These are phyloP conservation scores for Elgaria multicarinata DNA, from an alignment of 2,113 vertebrate species.

Conservation along the genomic window DNA sequence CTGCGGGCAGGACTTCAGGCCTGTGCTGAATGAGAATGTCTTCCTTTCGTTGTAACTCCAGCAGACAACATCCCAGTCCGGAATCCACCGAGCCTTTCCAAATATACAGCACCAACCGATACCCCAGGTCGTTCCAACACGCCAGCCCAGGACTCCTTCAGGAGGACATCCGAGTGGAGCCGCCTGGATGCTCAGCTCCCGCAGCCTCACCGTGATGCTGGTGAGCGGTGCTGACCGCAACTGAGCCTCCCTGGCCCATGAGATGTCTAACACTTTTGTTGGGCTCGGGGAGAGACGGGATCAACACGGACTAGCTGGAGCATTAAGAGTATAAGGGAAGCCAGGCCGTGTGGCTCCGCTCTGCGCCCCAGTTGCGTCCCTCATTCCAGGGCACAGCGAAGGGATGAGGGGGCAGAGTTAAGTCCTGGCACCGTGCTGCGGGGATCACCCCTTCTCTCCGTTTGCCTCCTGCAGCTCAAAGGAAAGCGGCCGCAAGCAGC, in stretches of 20 bases:
- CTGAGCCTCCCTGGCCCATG: too few relatives aligned
- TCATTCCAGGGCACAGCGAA: background rate
- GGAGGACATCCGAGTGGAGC: too few relatives aligned
- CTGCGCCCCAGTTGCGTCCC: background rate
- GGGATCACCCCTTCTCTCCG: accelerated
- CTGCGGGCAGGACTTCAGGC: too few relatives aligned
- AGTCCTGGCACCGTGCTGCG: background rate
- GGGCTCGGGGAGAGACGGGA: too few relatives aligned
- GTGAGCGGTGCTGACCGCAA: too few relatives aligned
- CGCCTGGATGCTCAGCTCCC: too few relatives aligned
- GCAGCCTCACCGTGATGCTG: too few relatives aligned
- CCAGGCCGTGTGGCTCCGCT: background rate
- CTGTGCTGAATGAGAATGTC: too few relatives aligned
- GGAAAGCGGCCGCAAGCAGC: background rate
- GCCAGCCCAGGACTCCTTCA: background rate
- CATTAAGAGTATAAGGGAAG: too few relatives aligned
- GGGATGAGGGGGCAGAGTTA: background rate
- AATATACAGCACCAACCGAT: accelerated
- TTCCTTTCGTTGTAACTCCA: background rate
- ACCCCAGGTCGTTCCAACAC: background rate
- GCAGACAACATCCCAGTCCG: accelerated
- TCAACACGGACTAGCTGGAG: too few relatives aligned
- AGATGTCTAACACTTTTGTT: too few relatives aligned
- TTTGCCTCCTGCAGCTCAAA: background rate
- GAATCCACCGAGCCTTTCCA: too few relatives aligned